A percentile compares a stretch with the other conserved stretches of the same genome.
These are phyloP conservation scores for Lysandra bellargus DNA, from an alignment of 2,888 invertebrate genomes.

Conservation along the genomic window DNA sequence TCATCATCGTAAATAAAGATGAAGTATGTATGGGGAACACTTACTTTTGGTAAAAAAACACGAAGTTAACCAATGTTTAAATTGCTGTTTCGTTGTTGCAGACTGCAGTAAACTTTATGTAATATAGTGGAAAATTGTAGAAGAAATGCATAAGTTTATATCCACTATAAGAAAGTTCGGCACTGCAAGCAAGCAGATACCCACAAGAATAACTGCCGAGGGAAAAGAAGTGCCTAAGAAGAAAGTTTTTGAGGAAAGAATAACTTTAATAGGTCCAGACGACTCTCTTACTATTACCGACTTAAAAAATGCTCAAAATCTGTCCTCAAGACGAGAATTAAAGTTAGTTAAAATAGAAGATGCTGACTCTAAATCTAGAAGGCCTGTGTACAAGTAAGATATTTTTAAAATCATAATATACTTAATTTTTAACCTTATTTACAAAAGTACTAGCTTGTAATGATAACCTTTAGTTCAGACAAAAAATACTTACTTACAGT, in stretches of 20 bases:
- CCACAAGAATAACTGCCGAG: constrained; percentile 61
- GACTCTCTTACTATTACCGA: constrained; percentile 81
- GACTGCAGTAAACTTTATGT: background rate
- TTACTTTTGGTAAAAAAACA: background rate
- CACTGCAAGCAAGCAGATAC: constrained; percentile 50
- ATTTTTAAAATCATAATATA: background rate
- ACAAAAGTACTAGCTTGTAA: too few relatives aligned
- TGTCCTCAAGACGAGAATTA: constrained; percentile 84
- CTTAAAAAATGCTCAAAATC: constrained; percentile 84
- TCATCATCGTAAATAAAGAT: background rate
- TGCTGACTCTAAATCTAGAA: constrained; percentile 83
- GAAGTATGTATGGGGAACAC: background rate
- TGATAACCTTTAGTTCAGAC: background rate
- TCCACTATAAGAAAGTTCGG: constrained; percentile 48
- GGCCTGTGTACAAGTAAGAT: constrained; percentile 84
- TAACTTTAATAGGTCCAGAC: constrained; percentile 83
- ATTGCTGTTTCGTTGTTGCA: background rate
- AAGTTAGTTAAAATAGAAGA: constrained; percentile 86
- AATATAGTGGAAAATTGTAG: background rate
- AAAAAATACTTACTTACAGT: background rate
- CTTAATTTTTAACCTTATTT: background rate
- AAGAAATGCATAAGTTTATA: constrained; percentile 6
- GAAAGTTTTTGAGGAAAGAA: constrained; percentile 69
- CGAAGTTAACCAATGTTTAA: background rate
- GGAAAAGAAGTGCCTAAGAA: constrained; percentile 72